A percentile compares a stretch with the other conserved stretches of the same genome.
phyloP scores from a whole-genome alignment of 2,113 vertebrate genomes.

The Mohoua ochrocephala region DNA sequence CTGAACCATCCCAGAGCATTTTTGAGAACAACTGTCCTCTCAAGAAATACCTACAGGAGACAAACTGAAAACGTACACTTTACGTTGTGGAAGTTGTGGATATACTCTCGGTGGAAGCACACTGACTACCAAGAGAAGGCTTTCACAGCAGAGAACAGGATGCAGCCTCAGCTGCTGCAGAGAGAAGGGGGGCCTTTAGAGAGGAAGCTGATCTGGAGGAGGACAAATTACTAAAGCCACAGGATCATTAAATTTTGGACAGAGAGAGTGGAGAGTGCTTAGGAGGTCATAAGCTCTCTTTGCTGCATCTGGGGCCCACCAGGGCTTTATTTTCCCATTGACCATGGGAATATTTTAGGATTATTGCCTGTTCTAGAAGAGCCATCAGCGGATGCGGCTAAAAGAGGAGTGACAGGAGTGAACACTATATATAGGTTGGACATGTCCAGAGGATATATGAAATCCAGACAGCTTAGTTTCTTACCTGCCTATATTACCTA shows the following conservation, averaged over 20 bases:
- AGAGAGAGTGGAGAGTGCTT: background rate
- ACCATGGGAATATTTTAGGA: background rate
- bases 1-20: background rate
- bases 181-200: background rate
- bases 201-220: background rate
- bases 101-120: background rate
- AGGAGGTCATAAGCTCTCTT: background rate
- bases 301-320: background rate
- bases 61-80: fast-evolving
- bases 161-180: background rate
- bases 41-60: background rate
- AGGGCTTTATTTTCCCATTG: background rate
- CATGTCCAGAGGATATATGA: background rate
- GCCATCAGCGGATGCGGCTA: background rate
- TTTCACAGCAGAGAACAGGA: fast-evolving
- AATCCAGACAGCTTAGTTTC: background rate
- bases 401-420: background rate
- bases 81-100: background rate
- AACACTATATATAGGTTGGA: background rate
- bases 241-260: background rate
- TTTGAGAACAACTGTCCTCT: background rate
- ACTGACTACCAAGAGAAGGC: background rate
- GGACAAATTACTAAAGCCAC: background rate
- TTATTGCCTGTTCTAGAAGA: background rate
- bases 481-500: background rate